Base-by-base conservation (phyloP, 2,797 vertebrate genomes). In the Lerista edwardsae region DNA sequence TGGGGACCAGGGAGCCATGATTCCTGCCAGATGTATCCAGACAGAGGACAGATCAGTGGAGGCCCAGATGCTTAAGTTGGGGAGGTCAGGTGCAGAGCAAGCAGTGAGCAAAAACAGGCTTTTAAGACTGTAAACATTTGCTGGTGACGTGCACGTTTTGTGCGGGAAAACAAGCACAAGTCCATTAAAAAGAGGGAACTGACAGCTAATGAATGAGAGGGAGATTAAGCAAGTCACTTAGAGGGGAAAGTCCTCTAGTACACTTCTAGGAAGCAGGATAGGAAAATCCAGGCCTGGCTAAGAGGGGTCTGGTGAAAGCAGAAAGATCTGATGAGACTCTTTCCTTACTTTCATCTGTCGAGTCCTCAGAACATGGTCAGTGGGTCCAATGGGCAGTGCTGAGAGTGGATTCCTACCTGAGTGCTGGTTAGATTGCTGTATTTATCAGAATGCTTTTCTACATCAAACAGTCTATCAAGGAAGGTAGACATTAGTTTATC, bases 131-230 rank as follows among this genome's bases (percentile, higher is more conserved):
- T 91, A 94, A 94, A 94, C 91, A 93, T 61, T 86, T 78, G 1
- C 12, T 69, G 81, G 85, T 0, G 8, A 14, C 41, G 57, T 84
- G 85, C 75, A 65, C 89, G 87, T 82, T 89, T 71, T 91, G 85
- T 71, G 91, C 1, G 61, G 91, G 88, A 86, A 92, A 93, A 93
- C 81, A 93, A 94, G 90, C 91, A 92, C 86, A 93, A 81, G 85
- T 87, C 89, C 90, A 92, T 91, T 89, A 89, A 93, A 91, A 65
- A 10, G 67, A 87, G 75, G 77, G 80, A 65, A 71, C 10, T 4
- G 34, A 2, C 2, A n/a, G 17, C 3, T 15, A n/a, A 15, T 36
- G 15, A 68, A 39, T 39, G 36, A 69, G 67, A 39, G 5, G 21
- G 31, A 36, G 23, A 68, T 29, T 55, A 57, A 23, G 10, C 10